Evolutionary conservation across 2,888 invertebrate species (phyloP).

Genomic region (Nesidiocoris tenuis): DNA sequence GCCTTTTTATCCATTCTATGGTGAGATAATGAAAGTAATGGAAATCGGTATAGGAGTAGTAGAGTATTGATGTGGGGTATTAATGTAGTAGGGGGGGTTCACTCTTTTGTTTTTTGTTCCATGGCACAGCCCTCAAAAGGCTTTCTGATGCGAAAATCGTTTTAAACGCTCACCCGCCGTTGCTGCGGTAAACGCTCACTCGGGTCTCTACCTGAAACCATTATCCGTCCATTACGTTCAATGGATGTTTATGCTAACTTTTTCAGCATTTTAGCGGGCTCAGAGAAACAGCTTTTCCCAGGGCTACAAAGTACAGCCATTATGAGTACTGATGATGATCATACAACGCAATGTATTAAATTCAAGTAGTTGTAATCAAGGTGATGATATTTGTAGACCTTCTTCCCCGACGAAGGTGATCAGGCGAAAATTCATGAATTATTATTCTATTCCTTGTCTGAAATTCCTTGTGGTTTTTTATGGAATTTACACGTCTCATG

Average conservation of each 20-base stretch:
- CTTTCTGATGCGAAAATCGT: not conserved
- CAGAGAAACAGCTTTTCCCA: not conserved
- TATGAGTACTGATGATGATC: too few species aligned
- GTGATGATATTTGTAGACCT: too few species aligned
- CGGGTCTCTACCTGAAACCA: not conserved
- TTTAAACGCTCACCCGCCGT: not conserved
- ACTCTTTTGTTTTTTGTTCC: not conserved
- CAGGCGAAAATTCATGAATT: too few species aligned
- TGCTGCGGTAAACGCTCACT: not conserved
- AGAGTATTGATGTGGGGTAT: too few species aligned
- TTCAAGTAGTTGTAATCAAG: too few species aligned
- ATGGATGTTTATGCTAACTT: not conserved
- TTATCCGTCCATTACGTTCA: not conserved
- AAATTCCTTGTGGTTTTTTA: not conserved
- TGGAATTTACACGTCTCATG: not conserved
- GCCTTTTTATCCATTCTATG: too few species aligned
- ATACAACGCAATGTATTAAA: too few species aligned
- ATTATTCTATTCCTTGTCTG: not conserved
- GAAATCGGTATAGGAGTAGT: too few species aligned
- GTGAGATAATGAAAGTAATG: too few species aligned
- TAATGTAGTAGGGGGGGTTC: too few species aligned
- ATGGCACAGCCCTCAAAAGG: not conserved
- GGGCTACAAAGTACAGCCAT: too few species aligned
- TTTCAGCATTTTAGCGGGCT: not conserved
- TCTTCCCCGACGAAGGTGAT: too few species aligned